Evolutionary conservation across 2,113 vertebrate genomes (phyloP).

Genomic region (Ammodytes marinus): DNA sequence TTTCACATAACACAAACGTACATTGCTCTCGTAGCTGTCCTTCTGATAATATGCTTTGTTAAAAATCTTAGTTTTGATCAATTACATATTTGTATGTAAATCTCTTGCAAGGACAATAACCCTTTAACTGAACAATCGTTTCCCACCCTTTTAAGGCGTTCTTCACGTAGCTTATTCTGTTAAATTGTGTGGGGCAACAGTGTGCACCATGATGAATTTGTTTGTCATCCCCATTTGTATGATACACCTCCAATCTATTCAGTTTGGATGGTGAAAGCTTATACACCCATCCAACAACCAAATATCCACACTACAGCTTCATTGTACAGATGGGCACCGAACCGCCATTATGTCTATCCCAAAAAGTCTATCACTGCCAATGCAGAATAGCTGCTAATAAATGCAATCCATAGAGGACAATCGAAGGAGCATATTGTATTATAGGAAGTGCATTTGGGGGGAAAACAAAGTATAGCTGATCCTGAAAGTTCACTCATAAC

Average conservation of each 20-base stretch:
- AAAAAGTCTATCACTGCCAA: background rate
- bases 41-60: no score
- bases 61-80: no score
- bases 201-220: background rate
- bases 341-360: background rate
- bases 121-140: no score
- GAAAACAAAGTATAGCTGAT: background rate
- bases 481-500: background rate
- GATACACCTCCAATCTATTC: no score
- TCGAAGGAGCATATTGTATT: background rate
- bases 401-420: background rate
- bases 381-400: background rate
- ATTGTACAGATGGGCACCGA: background rate
- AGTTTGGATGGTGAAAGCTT: background rate
- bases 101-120: no score
- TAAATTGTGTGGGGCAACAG: background rate
- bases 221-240: background rate
- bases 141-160: no score
- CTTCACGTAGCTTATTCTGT: no score
- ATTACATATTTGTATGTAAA: no score
- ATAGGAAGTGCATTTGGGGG: background rate
- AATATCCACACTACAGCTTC: background rate
- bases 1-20: no score
- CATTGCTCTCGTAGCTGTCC: no score
- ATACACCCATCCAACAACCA: background rate